phyloP scores from a whole-genome alignment of 1,140 invertebrate genomes.

The Tetragnatha versicolor region DNA sequence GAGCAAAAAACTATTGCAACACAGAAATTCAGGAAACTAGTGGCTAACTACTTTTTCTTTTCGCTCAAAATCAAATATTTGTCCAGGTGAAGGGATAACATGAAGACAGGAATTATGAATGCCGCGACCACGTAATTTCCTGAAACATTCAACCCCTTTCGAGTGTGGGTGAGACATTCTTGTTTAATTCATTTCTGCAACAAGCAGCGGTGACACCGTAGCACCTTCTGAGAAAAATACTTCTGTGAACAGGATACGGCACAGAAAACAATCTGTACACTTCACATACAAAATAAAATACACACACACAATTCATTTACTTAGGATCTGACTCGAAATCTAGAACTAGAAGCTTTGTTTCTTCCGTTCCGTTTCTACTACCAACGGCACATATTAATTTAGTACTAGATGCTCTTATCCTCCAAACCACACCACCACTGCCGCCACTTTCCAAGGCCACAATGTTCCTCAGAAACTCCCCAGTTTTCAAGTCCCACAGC shows the following conservation, averaged over 20 bases:
- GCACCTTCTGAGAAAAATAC: slow-evolving; percentile 30
- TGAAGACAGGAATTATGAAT: slow-evolving; percentile 19
- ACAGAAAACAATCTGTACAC: slow-evolving; percentile 1
- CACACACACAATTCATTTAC: slow-evolving; percentile 4
- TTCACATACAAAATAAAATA: slow-evolving; percentile 6
- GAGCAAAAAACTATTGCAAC: slow-evolving; percentile 43
- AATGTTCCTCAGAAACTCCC: slow-evolving; percentile 94
- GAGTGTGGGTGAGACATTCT: background rate
- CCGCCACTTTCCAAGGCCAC: slow-evolving; percentile 93
- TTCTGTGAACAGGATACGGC: slow-evolving; percentile 14
- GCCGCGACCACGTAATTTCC: slow-evolving; percentile 11
- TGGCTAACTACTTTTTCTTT: slow-evolving; percentile 27
- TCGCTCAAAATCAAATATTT: slow-evolving; percentile 10
- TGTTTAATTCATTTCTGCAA: slow-evolving; percentile 21
- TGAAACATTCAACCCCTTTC: slow-evolving; percentile 11
- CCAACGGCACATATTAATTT: slow-evolving; percentile 98
- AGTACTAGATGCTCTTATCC: slow-evolving; percentile 93
- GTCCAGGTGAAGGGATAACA: slow-evolving; percentile 10
- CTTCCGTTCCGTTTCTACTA: slow-evolving; percentile 96
- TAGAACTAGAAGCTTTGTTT: slow-evolving; percentile 94
- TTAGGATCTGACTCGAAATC: slow-evolving; percentile 57
- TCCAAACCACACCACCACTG: slow-evolving; percentile 98
- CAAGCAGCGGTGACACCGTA: slow-evolving; percentile 17
- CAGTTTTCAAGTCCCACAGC: slow-evolving; percentile 96
- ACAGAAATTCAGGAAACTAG: slow-evolving; percentile 36